phyloP scores from a whole-genome alignment of 2,113 vertebrate species.

The Mormyrus lacerda region DNA sequence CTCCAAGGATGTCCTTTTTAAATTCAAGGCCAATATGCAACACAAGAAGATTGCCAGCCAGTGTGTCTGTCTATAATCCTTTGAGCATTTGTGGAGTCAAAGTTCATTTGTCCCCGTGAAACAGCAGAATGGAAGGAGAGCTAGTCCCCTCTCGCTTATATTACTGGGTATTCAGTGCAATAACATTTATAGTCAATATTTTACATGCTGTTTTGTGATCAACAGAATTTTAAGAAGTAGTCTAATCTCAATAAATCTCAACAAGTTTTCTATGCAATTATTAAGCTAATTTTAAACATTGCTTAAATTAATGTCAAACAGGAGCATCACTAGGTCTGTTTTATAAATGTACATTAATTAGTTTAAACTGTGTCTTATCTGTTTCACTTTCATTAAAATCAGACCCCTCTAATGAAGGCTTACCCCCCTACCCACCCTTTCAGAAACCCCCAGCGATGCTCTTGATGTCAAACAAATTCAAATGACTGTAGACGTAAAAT shows the following conservation, averaged over 20 bases:
- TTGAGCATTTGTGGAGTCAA: neutral
- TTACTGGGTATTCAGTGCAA: neutral
- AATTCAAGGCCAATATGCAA: neutral
- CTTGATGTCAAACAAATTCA: neutral
- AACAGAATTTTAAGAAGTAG: neutral
- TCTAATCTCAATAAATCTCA: neutral
- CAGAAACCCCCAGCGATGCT: neutral
- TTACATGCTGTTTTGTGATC: neutral
- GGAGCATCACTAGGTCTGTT: neutral
- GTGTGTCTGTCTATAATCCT: neutral
- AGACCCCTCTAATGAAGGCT: neutral
- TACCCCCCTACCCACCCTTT: neutral
- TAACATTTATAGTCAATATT: neutral
- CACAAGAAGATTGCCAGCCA: neutral
- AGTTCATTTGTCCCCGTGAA: neutral
- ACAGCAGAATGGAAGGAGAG: neutral
- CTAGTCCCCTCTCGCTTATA: neutral
- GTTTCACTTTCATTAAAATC: neutral
- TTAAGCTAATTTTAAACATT: neutral
- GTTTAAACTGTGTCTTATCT: neutral
- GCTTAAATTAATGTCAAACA: neutral
- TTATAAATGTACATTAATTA: neutral
- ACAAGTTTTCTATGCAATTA: neutral
- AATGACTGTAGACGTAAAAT: neutral
- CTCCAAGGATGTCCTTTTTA: neutral